Conservation (phyloP, 1,140 invertebrate genomes). For the Tigriopus japonicus region DNA sequence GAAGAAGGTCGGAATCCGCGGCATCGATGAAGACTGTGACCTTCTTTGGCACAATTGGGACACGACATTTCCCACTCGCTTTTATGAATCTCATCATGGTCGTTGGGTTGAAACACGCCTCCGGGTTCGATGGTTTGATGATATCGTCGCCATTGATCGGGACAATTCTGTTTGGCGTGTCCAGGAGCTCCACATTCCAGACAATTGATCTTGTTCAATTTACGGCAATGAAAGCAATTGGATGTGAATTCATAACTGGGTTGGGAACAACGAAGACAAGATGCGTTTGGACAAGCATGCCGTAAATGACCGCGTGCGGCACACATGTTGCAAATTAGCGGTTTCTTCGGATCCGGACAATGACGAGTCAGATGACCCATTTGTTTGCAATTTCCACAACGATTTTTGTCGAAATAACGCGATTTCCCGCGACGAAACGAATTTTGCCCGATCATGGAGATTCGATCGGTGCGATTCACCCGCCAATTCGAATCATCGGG, state of each 20-base stretch:
- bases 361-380: background rate
- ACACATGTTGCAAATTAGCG: constrained; percentile 9
- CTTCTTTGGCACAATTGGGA: background rate
- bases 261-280: background rate
- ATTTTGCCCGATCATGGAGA: background rate
- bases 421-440: background rate
- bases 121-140: background rate
- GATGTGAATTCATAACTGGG: background rate
- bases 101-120: background rate
- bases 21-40: background rate
- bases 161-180: background rate
- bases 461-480: background rate
- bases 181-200: background rate
- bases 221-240: background rate
- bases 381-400: constrained; percentile 7
- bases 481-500: background rate
- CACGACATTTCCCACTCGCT: background rate
- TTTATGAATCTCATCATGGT: background rate
- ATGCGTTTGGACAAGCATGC: background rate
- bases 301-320: background rate
- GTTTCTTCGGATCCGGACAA: background rate
- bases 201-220: background rate
- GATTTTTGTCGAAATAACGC: background rate
- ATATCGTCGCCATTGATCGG: background rate
- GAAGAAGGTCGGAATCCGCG: background rate